A percentile compares a stretch with the other conserved stretches of the same genome.
Evolutionary conservation across 2,888 invertebrate species (phyloP).

Genomic region (Gonocerus acuteangulatus): DNA sequence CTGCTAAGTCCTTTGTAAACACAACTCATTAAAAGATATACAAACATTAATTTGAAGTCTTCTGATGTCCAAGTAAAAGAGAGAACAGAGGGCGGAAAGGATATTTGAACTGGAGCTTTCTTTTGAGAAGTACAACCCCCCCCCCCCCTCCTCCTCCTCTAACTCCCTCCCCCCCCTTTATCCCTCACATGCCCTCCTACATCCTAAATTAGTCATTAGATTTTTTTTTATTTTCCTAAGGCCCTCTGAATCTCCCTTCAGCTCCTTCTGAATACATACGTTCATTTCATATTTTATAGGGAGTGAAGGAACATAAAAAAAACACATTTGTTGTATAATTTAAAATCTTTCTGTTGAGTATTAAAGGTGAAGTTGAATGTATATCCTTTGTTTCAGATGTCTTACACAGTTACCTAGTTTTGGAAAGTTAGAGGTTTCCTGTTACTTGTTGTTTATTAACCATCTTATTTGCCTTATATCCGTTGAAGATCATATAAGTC

Average conservation of each 20-base stretch:
- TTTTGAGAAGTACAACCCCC: background rate
- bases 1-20: constrained; percentile 14
- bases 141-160: background rate
- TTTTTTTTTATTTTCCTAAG: constrained; percentile 15
- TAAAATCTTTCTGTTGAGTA: no score
- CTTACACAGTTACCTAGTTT: no score
- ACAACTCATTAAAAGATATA: constrained; percentile 24
- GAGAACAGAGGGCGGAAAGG: background rate
- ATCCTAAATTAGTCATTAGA: constrained; percentile 22
- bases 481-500: no score
- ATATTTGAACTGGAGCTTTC: constrained; percentile 19
- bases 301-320: background rate
- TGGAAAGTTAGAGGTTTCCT: no score
- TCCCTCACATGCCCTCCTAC: no score
- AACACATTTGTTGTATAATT: constrained; percentile 16
- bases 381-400: no score
- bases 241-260: background rate
- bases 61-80: constrained; percentile 13
- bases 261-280: constrained; percentile 15
- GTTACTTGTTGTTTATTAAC: no score
- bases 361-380: no score
- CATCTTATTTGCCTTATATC: no score
- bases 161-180: background rate
- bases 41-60: constrained; percentile 23
- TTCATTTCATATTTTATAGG: constrained; percentile 11